Conservation (phyloP, 2,888 invertebrate genomes). For the Scaptomyza polygonia region DNA sequence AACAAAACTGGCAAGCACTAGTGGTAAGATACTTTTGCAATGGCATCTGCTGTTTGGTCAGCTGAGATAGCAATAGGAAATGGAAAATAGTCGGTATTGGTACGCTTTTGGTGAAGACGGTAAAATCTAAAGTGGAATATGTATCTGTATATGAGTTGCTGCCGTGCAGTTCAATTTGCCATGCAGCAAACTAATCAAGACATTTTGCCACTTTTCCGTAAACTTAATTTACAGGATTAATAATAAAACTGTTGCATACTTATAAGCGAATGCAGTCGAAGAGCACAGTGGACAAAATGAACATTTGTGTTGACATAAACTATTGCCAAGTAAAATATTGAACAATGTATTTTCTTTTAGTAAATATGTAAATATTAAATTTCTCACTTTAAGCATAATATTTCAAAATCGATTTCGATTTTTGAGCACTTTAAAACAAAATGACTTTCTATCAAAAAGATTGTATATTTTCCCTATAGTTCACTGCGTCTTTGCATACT, state of each 20-base stretch:
- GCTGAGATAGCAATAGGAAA: conserved; percentile 3
- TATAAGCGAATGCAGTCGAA: conserved; percentile 12
- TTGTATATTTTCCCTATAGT: conserved; percentile 5
- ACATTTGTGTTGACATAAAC: background rate
- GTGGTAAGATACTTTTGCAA: conserved; percentile 4
- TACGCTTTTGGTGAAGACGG: background rate
- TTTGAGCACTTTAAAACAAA: background rate
- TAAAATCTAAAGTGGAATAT: background rate
- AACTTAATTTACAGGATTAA: conserved; percentile 59
- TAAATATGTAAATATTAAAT: too few species aligned
- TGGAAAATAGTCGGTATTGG: background rate
- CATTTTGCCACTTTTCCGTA: conserved; percentile 48
- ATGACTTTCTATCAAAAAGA: background rate
- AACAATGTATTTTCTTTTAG: too few species aligned
- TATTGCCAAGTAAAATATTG: too few species aligned
- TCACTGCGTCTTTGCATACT: conserved; percentile 63
- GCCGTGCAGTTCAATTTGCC: conserved; percentile 28
- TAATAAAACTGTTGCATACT: conserved; percentile 62
- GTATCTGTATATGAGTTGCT: background rate
- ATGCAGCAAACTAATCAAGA: conserved; percentile 56
- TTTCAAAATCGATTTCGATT: background rate
- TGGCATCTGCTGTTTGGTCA: conserved; percentile 42
- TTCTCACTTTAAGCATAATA: too few species aligned
- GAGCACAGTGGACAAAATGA: conserved; percentile 5
- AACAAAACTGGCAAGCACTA: conserved; percentile 38